Conservation (phyloP, 2,888 invertebrate species). For the Mechanitis mazaeus region DNA sequence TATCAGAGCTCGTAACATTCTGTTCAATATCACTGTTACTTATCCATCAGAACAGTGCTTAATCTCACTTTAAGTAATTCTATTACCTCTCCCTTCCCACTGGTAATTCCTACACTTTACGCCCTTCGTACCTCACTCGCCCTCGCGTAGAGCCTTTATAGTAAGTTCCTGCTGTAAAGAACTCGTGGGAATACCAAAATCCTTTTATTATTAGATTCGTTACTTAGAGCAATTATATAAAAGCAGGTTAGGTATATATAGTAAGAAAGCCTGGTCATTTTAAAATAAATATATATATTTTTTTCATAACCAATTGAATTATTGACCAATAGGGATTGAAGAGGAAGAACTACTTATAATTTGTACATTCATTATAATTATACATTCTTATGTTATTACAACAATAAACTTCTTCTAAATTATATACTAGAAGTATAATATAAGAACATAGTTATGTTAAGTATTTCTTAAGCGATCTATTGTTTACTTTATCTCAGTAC, state of each 20-base stretch:
- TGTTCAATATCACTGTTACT: not conserved
- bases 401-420: too few relatives aligned
- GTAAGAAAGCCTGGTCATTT: too few relatives aligned
- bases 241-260: not conserved
- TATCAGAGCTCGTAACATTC: not conserved
- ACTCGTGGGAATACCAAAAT: not conserved
- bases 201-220: not conserved
- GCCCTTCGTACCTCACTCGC: not conserved
- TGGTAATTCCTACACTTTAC: slow-evolving; percentile 1
- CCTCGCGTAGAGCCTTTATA: not conserved
- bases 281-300: too few relatives aligned
- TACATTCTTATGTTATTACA: too few relatives aligned
- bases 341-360: too few relatives aligned
- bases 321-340: too few relatives aligned
- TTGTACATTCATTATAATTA: too few relatives aligned
- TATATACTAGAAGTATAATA: too few relatives aligned
- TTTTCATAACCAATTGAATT: too few relatives aligned
- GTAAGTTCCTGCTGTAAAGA: not conserved
- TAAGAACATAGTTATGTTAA: not conserved
- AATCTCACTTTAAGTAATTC: not conserved
- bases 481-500: slow-evolving; percentile 9
- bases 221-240: not conserved
- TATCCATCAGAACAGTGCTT: slow-evolving; percentile 1
- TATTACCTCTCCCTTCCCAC: not conserved
- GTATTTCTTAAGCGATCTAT: slow-evolving; percentile 9